A percentile compares a stretch with the other conserved stretches of the same genome.
These are phyloP conservation scores for Polymixis flavicincta DNA, from an alignment of 2,888 invertebrate species.

Conservation along the genomic window DNA sequence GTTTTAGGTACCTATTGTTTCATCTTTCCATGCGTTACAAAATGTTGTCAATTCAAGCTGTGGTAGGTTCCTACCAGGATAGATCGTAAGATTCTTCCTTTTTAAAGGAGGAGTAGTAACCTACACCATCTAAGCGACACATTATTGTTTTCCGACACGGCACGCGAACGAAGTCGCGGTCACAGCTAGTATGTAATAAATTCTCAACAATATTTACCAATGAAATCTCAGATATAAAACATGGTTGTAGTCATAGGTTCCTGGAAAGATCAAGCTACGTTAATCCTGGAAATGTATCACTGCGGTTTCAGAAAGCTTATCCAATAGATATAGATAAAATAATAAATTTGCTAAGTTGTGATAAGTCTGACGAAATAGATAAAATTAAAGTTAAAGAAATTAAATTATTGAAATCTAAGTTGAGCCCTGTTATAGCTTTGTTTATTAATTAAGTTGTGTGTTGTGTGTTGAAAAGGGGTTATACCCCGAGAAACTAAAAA, in stretches of 20 bases:
- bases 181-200: neutral
- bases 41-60: no score
- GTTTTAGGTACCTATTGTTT: no score
- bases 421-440: neutral
- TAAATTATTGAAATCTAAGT: neutral
- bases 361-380: neutral
- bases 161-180: no score
- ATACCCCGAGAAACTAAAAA: neutral
- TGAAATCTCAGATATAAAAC: neutral
- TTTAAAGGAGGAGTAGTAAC: no score
- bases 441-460: no score
- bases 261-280: neutral
- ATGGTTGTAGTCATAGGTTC: neutral
- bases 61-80: no score
- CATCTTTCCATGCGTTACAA: no score
- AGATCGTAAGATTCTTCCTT: no score
- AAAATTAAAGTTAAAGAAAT: neutral
- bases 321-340: neutral
- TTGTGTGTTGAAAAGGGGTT: neutral
- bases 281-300: neutral
- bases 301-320: neutral
- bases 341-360: neutral
- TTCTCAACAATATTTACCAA: neutral
- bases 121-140: no score
- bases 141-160: no score